Evolutionary conservation across 2,797 vertebrate genomes (phyloP), one percentile per base, ranked within the genome.

Genomic region (Syngnathus acus): DNA sequence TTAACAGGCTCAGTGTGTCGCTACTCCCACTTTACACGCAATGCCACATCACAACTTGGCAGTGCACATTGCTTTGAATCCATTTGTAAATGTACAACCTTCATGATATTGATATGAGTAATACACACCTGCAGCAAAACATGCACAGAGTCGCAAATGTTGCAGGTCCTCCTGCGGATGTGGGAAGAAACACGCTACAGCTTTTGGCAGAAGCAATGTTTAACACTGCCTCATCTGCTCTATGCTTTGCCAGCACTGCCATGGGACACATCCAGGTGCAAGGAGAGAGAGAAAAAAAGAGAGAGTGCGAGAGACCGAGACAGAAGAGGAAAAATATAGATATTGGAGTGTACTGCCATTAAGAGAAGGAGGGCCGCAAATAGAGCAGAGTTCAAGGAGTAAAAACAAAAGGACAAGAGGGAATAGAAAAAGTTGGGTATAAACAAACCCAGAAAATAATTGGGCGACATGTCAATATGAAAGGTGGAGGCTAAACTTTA

Each of bases 191-290:
- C 51, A 65, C 66, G 64, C 63, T 57, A 64, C 62, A 68, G 67
- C 61, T 79, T 76, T 72, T 84, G 82, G 80, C 83, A 83, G 79
- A 85, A 78, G 76, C 51, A 74, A 68, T 83, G 83, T 84, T 87
- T 83, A 84, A 84, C 78, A 77, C 78, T 37, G 69, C 82, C 73
- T 85, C 78, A 78, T 81, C 76, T 83, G 78, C 69, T 77, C 66
- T 67, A 51, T 70, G 66, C 75, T 70, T 76, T 82, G 77, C 86
- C 84, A 86, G 72, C 76, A 40, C 62, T 67, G 71, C 75, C 72
- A 67, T 74, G 73, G 79, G 80, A 82, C 53, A 67, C 69, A 68
- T 69, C 78, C 75, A 78, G 78, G 76, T 76, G 77, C 69, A 72
- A 65, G 9, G 68, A 66, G 67, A 70, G 65, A 55, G 39, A 72